Base-by-base conservation (phyloP, 2,888 invertebrate species). In the Parnassius apollo region DNA sequence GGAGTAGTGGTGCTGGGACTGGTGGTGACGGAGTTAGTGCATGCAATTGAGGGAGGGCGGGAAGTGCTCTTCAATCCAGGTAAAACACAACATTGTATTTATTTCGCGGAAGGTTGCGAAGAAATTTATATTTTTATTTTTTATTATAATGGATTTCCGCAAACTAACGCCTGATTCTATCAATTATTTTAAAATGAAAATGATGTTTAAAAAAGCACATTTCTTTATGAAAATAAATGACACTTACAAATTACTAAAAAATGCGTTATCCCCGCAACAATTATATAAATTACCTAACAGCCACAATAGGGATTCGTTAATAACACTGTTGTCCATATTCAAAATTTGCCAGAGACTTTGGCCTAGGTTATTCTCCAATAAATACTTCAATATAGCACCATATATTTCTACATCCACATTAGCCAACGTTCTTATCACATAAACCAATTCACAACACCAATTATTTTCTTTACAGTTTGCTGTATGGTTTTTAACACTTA, bases 251-350 rank as follows among this genome's bases (percentile, higher is more conserved):
- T 52, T 65, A 58, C 58, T 65, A 69, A 83, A 78, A 56, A 84
- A 73, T 3, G 68, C 67, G 69, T 76, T 69, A 60, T 75, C 66
- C 59, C 69, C 65, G 66, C 74, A 73, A 66, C 53, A 74, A 48
- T 78, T 83, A 51, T 70, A 81, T 61, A 88, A 72, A 63, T 88
- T 88, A 3, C 88, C 88, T 50, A 90, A 68, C 13, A 89, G 75
- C 88, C 89, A 90, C 12, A 80, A 64, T 18, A 84, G 60, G 3
- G 81, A 75, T 2, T 78, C 71, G 11, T 68, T 75, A 0, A 74
- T 57, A 0, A 71, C 54, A 45, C 65, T 59, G 13, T 69, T 70
- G 65, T 76, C 71, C 48, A 67, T 66, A 25, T 8, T 59, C 7
- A 82, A 59, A 42, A 85, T 66, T 9, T 55, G 64, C 55, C 70